These are phyloP conservation scores for Mormyrus iriodes DNA, from an alignment of 2,113 vertebrate genomes.

Conservation along the genomic window DNA sequence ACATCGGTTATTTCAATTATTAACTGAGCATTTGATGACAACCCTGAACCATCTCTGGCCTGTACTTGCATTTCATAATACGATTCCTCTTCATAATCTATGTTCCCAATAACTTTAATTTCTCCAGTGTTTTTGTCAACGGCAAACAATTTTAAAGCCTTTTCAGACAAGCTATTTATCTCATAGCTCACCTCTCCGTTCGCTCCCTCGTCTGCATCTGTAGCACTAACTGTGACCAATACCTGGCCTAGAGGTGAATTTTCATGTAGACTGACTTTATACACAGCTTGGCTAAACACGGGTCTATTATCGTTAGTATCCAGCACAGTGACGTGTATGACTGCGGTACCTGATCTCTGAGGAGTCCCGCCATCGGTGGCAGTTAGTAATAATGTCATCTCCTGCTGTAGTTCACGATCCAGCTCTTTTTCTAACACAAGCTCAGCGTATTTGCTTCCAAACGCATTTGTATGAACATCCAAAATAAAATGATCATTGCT, in stretches of 20 bases:
- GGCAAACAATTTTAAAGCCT: conserved; percentile 6
- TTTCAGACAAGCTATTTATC: conserved; percentile 41
- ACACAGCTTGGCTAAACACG: neutral
- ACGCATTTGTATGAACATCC: conserved; percentile 34
- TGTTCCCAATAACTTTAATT: conserved; percentile 22
- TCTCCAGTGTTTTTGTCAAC: neutral
- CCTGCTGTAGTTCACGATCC: neutral
- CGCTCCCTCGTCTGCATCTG: neutral
- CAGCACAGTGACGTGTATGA: neutral
- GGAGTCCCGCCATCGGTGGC: neutral
- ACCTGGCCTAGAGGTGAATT: neutral
- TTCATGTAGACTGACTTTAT: neutral
- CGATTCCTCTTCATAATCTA: conserved; percentile 38
- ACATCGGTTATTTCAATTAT: neutral
- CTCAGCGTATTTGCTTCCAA: conserved; percentile 47
- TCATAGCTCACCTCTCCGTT: conserved; percentile 24
- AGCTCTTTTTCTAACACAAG: conserved; percentile 27
- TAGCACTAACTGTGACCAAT: neutral
- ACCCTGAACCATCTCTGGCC: conserved; percentile 51
- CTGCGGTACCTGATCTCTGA: neutral
- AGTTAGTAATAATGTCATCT: neutral
- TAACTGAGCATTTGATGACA: neutral
- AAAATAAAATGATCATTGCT: conserved; percentile 44
- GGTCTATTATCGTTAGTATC: neutral
- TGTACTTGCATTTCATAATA: conserved; percentile 59